Evolutionary conservation across 2,888 invertebrate genomes (phyloP), one percentile per base, ranked within the genome.

Genomic region (Eucriotettix oculatus): DNA sequence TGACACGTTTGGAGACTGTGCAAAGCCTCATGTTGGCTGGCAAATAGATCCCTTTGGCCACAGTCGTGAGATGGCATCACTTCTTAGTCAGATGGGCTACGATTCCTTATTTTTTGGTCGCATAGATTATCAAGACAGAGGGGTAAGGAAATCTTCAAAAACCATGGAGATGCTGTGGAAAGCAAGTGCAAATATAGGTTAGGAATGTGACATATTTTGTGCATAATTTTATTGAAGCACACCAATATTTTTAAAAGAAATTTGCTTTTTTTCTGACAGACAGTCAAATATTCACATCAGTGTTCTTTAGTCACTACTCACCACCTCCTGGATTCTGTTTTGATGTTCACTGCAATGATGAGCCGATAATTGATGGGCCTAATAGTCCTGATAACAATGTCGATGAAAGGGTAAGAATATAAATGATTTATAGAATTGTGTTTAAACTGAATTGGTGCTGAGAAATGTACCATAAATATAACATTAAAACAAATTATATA

Each of bases 1-100:
- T 66, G 80, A 84, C 10, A 83, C 85, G 0, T 85, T 88, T 67
- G 87, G 86, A 0, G 71, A 75, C 1, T 90, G 89, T 69, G 90
- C 82, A 0, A 73, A 81, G 7, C 90, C 91, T 0, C 79, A 78
- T 59, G 79, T 87, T 10, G 90, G 83, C 0, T 90, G 90, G 90
- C 90, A 86, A 68, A 86, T 87, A 42, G 91, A 91, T 70, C 90
- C 90, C 0, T 91, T 91, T 68, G 91, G 91, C 0, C 91, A 91
- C 68, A 88, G 92, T 0, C 75, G 89, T 5, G 93, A 94, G 73
- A 87, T 89, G 76, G 92, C 92, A 0, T 85, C 86, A 0, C 72
- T 87, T 0, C 82, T 89, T 42, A 80, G 89, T 0, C 84, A 85
- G 71, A 85, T 96, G 82, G 94, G 90, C 64, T 95, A 85, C 69